Base-by-base conservation (phyloP, 2,888 invertebrate species). In the Papilio protenor region DNA sequence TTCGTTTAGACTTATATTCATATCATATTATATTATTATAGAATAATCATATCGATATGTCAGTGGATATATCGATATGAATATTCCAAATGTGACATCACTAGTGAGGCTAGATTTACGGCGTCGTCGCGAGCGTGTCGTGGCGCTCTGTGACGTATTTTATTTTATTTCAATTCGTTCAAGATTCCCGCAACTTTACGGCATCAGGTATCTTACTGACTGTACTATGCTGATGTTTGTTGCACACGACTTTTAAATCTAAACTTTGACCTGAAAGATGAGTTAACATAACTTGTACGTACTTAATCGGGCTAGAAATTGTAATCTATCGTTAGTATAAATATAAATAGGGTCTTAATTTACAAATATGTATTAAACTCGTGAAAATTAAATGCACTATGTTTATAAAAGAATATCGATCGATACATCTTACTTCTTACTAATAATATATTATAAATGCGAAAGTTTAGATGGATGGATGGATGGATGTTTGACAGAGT, bases 81-180 rank as follows among this genome's bases (percentile, higher is more conserved):
- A 40, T 14, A 40, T 73, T 23, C 55, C n/a, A 12, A 66, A 75
- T 10, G 1, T 5, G 33, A 72, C 76, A 27, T 77, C 76, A 73
- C 76, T 72, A 77, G 12, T 47, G 49, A 27, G 40, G 64, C 52
- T 45, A 77, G 73, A 77, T 77, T 77, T 77, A 77, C 77, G 64
- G 49, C 73, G 40, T 73, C 72, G 52, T 77, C 45, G 33, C 64
- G 49, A 71, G 27, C 76, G 52, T 55, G 73, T 66, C 66, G 75
- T 66, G 55, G 75, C 75, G 69, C 49, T 76, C 70, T 59, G 77
- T 66, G 73, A 77, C 70, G n/a, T 70, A 71, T 59, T 71, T 77
- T 57, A 77, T 77, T 77, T 77, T 73, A 73, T 77, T 77, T 73
- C 33, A 77, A 66, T 73, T 73, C 64, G 64, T 73, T 77, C 55